A percentile compares a stretch with the other conserved stretches of the same genome.
Conservation (phyloP, 2,797 vertebrate genomes). For the Tinamus major region DNA sequence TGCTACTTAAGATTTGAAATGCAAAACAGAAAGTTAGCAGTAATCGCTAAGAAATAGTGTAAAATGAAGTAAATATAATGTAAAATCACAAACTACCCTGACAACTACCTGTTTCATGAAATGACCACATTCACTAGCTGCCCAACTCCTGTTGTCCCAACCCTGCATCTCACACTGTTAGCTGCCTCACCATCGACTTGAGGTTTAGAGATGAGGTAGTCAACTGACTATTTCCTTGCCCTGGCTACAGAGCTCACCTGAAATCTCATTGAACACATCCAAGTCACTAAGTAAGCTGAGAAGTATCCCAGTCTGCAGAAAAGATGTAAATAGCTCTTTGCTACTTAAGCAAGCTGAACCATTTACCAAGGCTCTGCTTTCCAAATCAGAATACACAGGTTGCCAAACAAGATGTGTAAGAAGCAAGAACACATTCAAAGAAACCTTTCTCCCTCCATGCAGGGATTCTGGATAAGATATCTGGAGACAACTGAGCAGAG, state of each 20-base stretch:
- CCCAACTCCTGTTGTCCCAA: neutral
- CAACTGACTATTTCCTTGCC: neutral
- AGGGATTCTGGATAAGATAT: neutral
- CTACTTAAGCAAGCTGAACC: neutral
- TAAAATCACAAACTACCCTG: neutral
- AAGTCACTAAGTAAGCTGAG: neutral
- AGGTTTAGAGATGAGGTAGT: neutral
- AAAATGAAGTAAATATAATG: no score
- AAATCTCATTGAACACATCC: neutral
- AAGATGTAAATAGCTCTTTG: neutral
- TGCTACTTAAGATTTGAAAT: neutral
- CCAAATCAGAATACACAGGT: neutral
- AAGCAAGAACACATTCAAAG: neutral
- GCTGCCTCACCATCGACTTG: neutral
- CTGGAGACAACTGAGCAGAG: neutral
- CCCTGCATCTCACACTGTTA: neutral
- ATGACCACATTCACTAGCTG: neutral
- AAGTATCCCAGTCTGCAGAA: neutral
- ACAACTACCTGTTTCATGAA: neutral
- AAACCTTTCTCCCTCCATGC: accelerated
- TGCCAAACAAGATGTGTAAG: neutral
- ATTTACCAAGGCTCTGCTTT: neutral
- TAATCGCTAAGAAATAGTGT: neutral
- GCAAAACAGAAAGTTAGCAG: neutral
- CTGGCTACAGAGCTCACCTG: neutral